phyloP scores from a whole-genome alignment of 2,113 vertebrate genomes.

The Pachyramphus minor region DNA sequence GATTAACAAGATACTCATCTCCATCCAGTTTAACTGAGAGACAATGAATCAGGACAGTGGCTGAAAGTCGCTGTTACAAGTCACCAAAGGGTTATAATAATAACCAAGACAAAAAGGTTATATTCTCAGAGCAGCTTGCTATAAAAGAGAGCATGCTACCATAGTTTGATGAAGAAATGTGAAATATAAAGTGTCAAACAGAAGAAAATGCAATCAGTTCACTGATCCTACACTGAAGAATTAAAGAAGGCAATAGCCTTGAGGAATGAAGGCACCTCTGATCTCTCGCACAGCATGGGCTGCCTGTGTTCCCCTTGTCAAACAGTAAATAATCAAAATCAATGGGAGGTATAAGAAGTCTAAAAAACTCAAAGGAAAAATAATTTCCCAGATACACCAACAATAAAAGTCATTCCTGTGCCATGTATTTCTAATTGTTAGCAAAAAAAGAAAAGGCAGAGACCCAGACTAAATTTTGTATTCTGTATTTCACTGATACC shows the following conservation, averaged over 20 bases:
- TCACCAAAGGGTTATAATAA: conserved; percentile 17
- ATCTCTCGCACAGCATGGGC: conserved; percentile 64
- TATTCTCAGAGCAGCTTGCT: conserved; percentile 10
- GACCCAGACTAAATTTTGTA: not conserved
- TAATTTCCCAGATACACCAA: conserved; percentile 38
- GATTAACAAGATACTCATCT: conserved; percentile 21
- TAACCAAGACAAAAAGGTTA: conserved; percentile 24
- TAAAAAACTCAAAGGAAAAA: conserved; percentile 47
- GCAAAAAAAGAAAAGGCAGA: conserved; percentile 25
- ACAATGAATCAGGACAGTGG: not conserved
- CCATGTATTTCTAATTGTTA: conserved; percentile 28
- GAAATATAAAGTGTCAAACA: conserved; percentile 60
- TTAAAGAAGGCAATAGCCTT: conserved; percentile 71
- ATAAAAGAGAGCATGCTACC: not conserved
- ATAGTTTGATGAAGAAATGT: conserved; percentile 58
- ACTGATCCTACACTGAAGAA: conserved; percentile 63
- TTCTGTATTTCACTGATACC: not conserved
- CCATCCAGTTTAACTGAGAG: conserved; percentile 5
- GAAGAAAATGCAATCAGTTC: conserved; percentile 66
- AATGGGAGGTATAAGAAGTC: conserved; percentile 56
- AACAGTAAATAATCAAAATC: conserved; percentile 73
- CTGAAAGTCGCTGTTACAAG: not conserved
- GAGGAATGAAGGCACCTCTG: conserved; percentile 66
- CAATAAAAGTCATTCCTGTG: not conserved
- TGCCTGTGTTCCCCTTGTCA: conserved; percentile 59